Conservation (phyloP, 1,140 invertebrate genomes). For the Mylabris phalerata region DNA sequence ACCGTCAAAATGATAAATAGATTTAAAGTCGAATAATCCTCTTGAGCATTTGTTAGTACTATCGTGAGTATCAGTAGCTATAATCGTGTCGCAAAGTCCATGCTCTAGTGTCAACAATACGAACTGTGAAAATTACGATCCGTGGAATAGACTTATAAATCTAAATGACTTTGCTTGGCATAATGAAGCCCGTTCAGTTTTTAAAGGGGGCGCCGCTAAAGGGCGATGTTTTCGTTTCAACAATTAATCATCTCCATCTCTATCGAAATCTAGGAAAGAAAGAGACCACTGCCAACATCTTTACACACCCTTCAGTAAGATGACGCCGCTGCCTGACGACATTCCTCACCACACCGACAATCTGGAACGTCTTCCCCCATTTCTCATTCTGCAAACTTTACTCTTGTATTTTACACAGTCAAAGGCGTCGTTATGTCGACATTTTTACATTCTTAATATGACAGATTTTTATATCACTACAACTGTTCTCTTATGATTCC, state of each 20-base stretch:
- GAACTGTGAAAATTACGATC: slow-evolving; percentile 15
- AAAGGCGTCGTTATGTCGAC: too few relatives aligned
- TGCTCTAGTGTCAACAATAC: slow-evolving; percentile 10
- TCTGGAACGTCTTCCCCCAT: slow-evolving; percentile 17
- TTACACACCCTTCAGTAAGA: slow-evolving; percentile 6
- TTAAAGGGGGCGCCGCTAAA: slow-evolving; percentile 2
- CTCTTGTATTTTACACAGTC: slow-evolving; percentile 2
- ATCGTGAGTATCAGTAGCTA: slow-evolving; percentile 10
- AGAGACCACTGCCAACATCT: slow-evolving; percentile 6
- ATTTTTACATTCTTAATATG: too few relatives aligned
- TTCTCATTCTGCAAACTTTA: slow-evolving; percentile 14
- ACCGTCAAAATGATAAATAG: slow-evolving; percentile 11
- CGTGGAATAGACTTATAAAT: slow-evolving; percentile 16
- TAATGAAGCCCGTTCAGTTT: slow-evolving; percentile 16
- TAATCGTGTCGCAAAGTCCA: slow-evolving; percentile 15
- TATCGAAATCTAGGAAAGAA: slow-evolving; percentile 18
- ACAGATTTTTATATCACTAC: too few relatives aligned
- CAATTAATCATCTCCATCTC: slow-evolving; percentile 20
- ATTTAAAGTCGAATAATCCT: slow-evolving; percentile 11
- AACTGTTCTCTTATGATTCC: too few relatives aligned
- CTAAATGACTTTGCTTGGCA: slow-evolving; percentile 15
- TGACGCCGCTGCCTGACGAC: slow-evolving; percentile 8
- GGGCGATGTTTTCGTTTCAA: slow-evolving; percentile 19
- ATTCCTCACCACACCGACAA: slow-evolving; percentile 15
- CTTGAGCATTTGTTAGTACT: neutral